These are phyloP conservation scores for Scaptomyza cyrtandrae DNA, from an alignment of 2,888 invertebrate species.

Conservation along the genomic window DNA sequence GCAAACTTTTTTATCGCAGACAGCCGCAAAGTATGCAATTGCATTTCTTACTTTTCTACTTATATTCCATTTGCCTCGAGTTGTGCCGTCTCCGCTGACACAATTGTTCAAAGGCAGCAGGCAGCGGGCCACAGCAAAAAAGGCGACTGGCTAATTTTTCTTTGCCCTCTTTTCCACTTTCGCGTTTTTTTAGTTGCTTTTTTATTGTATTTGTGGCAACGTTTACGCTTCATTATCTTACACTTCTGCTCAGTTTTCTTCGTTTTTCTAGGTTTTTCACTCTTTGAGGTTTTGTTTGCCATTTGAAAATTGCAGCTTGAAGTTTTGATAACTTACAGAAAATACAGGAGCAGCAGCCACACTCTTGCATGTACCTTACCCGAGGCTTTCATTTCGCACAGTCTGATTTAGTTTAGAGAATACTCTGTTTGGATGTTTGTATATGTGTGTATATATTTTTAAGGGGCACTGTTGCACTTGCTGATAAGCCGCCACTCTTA, in stretches of 20 bases:
- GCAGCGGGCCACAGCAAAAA: constrained; percentile 13
- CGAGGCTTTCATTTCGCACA: constrained; percentile 32
- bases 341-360: constrained; percentile 12
- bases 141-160: constrained; percentile 42
- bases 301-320: constrained; percentile 36
- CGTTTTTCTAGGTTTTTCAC: constrained; percentile 9
- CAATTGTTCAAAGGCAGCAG: constrained; percentile 57
- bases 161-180: constrained; percentile 3
- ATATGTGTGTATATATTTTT: constrained; percentile 1
- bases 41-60: constrained; percentile 34
- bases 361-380: constrained; percentile 27
- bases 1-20: constrained; percentile 61
- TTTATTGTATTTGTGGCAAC: constrained; percentile 40
- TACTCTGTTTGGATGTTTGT: no score
- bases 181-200: not conserved
- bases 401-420: constrained; percentile 5
- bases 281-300: constrained; percentile 36
- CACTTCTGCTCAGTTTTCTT: constrained; percentile 10
- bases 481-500: constrained; percentile 44
- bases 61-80: constrained; percentile 24
- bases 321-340: constrained; percentile 36
- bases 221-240: constrained; percentile 70
- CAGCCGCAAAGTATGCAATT: constrained; percentile 56
- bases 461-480: constrained; percentile 39
- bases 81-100: constrained; percentile 36